Percentiles rank a stretch among this genome's conserved stretches.
These are phyloP conservation scores for Andricus quercusramuli DNA, from an alignment of 2,888 invertebrate genomes.

Conservation along the genomic window DNA sequence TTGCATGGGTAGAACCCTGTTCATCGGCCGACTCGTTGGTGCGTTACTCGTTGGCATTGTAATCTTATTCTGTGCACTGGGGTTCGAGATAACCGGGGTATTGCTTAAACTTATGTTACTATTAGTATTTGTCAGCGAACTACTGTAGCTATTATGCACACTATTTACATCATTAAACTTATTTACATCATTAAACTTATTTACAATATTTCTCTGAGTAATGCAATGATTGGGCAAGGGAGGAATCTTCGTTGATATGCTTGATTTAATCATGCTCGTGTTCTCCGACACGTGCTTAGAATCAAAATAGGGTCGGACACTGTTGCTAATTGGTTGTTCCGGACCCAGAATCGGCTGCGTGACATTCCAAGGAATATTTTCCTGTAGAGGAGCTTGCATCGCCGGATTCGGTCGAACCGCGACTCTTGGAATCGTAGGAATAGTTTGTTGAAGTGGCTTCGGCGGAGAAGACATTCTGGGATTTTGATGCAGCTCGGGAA, in stretches of 20 bases:
- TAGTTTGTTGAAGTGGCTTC: slow-evolving; percentile 61
- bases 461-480: slow-evolving; percentile 55
- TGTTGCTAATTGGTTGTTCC: slow-evolving; percentile 69
- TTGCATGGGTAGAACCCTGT: slow-evolving; percentile 88
- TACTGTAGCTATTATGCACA: slow-evolving; percentile 66
- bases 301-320: slow-evolving; percentile 72
- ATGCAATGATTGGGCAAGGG: slow-evolving; percentile 70
- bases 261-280: slow-evolving; percentile 75
- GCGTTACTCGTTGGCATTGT: slow-evolving; percentile 67
- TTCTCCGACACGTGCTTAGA: slow-evolving; percentile 75
- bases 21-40: slow-evolving; percentile 84
- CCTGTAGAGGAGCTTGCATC: slow-evolving; percentile 61
- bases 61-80: slow-evolving; percentile 76
- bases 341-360: slow-evolving; percentile 66
- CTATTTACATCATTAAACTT: slow-evolving; percentile 68
- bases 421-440: slow-evolving; percentile 71
- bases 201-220: slow-evolving; percentile 66
- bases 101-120: slow-evolving; percentile 58
- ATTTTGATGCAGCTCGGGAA: slow-evolving; percentile 5
- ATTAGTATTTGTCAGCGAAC: slow-evolving; percentile 56
- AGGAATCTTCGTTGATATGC: slow-evolving; percentile 71
- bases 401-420: slow-evolving; percentile 74
- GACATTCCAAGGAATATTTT: slow-evolving; percentile 68
- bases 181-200: slow-evolving; percentile 68
- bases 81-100: slow-evolving; percentile 75